Conservation (phyloP, 2,888 invertebrate species). For the Kryphioiulus occultus region DNA sequence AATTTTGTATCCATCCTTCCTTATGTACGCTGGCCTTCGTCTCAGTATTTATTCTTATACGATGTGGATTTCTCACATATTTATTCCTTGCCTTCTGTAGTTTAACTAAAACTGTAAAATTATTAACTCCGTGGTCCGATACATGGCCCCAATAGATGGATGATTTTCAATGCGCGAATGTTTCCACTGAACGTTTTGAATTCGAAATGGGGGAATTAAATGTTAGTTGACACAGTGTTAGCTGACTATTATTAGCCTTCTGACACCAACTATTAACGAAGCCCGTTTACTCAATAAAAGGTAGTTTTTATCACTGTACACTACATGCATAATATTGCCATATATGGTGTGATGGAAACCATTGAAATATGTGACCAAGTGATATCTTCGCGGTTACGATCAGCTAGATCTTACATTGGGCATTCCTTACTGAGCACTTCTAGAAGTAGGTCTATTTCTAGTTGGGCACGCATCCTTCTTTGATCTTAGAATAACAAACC, state of each 20-base stretch:
- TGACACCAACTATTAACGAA: neutral
- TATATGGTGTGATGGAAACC: neutral
- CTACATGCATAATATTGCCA: neutral
- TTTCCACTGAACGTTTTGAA: neutral
- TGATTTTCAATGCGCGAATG: neutral
- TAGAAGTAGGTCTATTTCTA: neutral
- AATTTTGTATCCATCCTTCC: neutral
- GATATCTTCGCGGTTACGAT: no score
- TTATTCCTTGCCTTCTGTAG: neutral
- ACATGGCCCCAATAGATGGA: neutral
- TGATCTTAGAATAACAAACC: neutral
- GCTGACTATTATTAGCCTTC: slow-evolving; percentile 1
- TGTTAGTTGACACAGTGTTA: neutral
- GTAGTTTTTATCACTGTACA: slow-evolving; percentile 3
- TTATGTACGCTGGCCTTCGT: neutral
- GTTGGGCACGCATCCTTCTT: neutral
- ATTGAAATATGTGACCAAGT: no score
- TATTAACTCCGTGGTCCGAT: neutral
- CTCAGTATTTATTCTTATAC: neutral
- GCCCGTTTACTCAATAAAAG: neutral
- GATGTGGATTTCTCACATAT: neutral
- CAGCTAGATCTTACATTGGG: neutral
- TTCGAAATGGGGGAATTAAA: neutral
- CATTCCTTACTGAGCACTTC: neutral
- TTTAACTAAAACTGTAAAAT: neutral